Conservation (phyloP, 92 coral and sea anemone genomes). For the Phenganax stokvisi region DNA sequence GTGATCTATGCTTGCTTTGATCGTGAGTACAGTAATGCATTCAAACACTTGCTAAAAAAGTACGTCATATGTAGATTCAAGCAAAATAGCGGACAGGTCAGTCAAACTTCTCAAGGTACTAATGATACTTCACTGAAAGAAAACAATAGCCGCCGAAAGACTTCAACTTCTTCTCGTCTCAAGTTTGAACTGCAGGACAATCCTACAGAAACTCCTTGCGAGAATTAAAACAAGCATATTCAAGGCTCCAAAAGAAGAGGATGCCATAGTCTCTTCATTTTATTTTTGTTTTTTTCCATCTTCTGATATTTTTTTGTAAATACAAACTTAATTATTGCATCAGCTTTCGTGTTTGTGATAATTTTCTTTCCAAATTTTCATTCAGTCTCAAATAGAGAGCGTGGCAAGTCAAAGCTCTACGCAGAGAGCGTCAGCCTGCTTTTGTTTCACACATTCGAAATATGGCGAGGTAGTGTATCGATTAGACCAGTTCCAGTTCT, state of each 20-base stretch:
- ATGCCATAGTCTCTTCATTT: too few species aligned
- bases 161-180: background rate
- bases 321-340: too few species aligned
- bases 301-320: too few species aligned
- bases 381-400: too few species aligned
- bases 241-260: too few species aligned
- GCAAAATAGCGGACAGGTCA: background rate
- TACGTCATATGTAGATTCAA: background rate
- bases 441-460: background rate
- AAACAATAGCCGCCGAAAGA: background rate
- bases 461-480: background rate
- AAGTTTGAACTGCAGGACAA: background rate
- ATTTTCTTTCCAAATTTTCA: too few species aligned
- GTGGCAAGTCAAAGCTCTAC: too few species aligned
- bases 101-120: background rate
- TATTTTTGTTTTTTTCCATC: too few species aligned
- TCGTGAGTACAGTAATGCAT: slow-evolving; percentile 75
- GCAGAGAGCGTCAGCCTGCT: background rate
- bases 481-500: background rate
- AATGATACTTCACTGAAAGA: background rate
- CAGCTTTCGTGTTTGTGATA: too few species aligned
- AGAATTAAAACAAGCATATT: background rate
- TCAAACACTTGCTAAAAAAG: slow-evolving; percentile 53
- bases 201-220: background rate
- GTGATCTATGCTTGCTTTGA: slow-evolving; percentile 89